Evolutionary conservation across 2,113 vertebrate species (phyloP), one percentile per base, ranked within the genome.

Genomic region (Argyrosomus japonicus): DNA sequence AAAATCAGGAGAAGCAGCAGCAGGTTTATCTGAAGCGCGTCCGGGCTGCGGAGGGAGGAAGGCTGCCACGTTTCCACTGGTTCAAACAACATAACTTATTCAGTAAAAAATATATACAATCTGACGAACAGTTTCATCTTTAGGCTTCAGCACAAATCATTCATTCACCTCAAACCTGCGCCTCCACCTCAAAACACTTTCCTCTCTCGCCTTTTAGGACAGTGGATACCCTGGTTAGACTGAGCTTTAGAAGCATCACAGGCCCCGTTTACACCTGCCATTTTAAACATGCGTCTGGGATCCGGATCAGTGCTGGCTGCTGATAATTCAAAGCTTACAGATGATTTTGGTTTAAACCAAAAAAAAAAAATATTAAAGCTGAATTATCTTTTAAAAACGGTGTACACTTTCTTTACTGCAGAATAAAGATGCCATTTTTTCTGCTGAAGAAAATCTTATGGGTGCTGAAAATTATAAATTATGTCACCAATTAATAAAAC

Each of bases 21-120:
- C 79, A 64, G 83, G 36, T 56, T 29, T 74, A 58, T 83, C 75
- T 77, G 67, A 63, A 87, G 78, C 76, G 70, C 85, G 40, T 86
- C 64, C 77, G 82, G 84, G 79, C 56, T 81, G 88, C 77, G 47
- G 84, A 40, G 75, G 72, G 62, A 62, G 64, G 68, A 79, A 87
- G 90, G 84, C 91, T 79, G 87, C 87, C 87, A 84, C 70, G 90
- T 94, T 92, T 91, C 81, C 88, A 63, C 93, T 77, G 81, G 91
- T 57, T 74, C 23, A 83, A 95, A 95, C 95, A 93, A 95, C 94
- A 97, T 97, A 98, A 98, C 95, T 98, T 97, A 98, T 93, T 97
- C 95, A 95, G 96, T 97, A 99, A 96, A 98, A 98, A 98, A 99
- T 97, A 97, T 96, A 95, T 97, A 95, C 97, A 92, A 96, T 95